Percentiles rank a stretch among this genome's conserved stretches.
Evolutionary conservation across 2,888 invertebrate genomes (phyloP).

Genomic region (Hymenopus coronatus): DNA sequence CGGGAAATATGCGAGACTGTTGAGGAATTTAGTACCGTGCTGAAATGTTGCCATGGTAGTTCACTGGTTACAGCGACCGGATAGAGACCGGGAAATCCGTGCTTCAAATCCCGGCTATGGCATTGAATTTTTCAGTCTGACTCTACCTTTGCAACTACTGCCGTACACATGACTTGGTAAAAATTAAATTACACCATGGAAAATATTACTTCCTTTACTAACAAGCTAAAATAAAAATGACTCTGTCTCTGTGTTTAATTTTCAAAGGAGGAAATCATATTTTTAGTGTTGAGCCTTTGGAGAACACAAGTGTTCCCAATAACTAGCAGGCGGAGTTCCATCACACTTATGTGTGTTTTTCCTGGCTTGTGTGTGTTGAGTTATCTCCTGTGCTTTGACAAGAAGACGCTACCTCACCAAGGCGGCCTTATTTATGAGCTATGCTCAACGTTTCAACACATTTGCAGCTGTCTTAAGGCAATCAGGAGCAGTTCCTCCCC

Average conservation of each 20-base stretch:
- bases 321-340: neutral
- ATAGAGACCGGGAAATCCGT: no score
- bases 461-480: conserved; percentile 5
- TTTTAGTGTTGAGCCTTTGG: neutral
- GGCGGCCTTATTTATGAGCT: neutral
- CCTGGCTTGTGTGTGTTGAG: neutral
- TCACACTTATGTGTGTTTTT: neutral
- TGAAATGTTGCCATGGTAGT: no score
- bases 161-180: neutral
- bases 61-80: no score
- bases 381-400: neutral
- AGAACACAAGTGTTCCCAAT: neutral
- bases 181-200: neutral
- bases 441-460: neutral
- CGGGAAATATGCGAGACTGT: no score
- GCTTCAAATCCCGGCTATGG: no score
- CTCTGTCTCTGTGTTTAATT: neutral
- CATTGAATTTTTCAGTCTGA: no score
- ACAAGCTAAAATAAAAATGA: neutral
- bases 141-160: no score
- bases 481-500: neutral
- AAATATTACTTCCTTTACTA: neutral
- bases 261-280: neutral
- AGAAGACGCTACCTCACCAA: neutral
- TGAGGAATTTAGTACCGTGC: no score